Evolutionary conservation across 2,888 invertebrate species (phyloP).

Genomic region (Camptogramma bilineatum): DNA sequence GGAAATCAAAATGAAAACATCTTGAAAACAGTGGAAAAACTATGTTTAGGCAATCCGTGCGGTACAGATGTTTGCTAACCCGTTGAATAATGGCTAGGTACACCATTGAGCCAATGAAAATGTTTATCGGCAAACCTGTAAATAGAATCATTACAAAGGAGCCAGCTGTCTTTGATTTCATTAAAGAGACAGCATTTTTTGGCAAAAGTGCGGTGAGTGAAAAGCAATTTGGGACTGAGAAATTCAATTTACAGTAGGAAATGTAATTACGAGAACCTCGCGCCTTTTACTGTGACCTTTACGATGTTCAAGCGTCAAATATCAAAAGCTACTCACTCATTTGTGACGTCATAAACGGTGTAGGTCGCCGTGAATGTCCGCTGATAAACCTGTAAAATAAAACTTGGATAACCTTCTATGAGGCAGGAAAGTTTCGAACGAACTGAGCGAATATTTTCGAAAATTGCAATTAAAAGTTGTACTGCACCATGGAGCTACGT

Average conservation of each 20-base stretch:
- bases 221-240: slow-evolving; percentile 58
- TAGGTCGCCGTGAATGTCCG: slow-evolving; percentile 95
- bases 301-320: slow-evolving; percentile 55
- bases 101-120: background rate
- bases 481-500: slow-evolving; percentile 48
- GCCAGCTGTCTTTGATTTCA: slow-evolving; percentile 38
- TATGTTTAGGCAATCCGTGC: background rate
- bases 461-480: slow-evolving; percentile 60
- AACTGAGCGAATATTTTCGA: slow-evolving; percentile 46
- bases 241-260: slow-evolving; percentile 62
- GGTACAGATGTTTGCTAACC: background rate
- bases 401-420: slow-evolving; percentile 47
- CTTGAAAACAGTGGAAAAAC: background rate
- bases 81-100: background rate
- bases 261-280: slow-evolving; percentile 57
- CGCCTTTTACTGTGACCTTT: slow-evolving; percentile 54
- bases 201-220: slow-evolving; percentile 54
- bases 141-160: background rate
- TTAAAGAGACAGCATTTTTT: slow-evolving; percentile 47
- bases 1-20: background rate
- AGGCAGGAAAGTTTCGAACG: slow-evolving; percentile 47
- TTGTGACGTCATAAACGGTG: slow-evolving; percentile 95
- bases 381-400: slow-evolving; percentile 90
- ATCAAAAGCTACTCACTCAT: slow-evolving; percentile 89
- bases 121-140: background rate